Conservation (phyloP, 2,888 invertebrate genomes). For the Drosophila maculinotata region DNA sequence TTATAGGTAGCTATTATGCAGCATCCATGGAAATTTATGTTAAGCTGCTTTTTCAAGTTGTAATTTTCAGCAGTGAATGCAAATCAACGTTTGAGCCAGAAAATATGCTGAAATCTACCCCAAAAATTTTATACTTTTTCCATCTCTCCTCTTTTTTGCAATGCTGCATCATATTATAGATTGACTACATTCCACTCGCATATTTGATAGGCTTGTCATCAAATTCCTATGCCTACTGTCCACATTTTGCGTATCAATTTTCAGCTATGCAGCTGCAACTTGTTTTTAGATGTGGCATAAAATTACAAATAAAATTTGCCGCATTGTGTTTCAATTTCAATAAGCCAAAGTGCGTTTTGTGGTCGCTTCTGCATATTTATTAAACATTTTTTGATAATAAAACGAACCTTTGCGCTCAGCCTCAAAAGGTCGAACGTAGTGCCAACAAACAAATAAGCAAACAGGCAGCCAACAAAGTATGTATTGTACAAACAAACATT, state of each 20-base stretch:
- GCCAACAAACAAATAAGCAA: conserved; percentile 5
- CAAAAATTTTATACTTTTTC: conserved; percentile 16
- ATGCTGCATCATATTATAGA: conserved; percentile 1
- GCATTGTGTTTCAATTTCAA: conserved; percentile 60
- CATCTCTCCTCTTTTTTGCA: neutral
- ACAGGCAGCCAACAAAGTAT: conserved; percentile 16
- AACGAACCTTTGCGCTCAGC: conserved; percentile 15
- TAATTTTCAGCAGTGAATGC: conserved; percentile 51
- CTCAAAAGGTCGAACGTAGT: conserved; percentile 5
- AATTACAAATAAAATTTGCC: conserved; percentile 36
- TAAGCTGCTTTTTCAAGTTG: conserved; percentile 58
- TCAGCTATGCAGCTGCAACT: conserved; percentile 5
- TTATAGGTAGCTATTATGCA: conserved; percentile 31
- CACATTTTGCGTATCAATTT: neutral
- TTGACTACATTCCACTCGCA: neutral
- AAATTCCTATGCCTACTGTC: neutral
- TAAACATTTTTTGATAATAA: conserved; percentile 57
- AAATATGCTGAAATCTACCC: conserved; percentile 29
- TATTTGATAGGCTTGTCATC: neutral
- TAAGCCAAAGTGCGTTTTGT: conserved; percentile 75
- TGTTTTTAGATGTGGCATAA: conserved; percentile 1
- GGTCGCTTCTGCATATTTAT: conserved; percentile 60
- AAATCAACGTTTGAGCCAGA: conserved; percentile 38
- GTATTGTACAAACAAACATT: conserved; percentile 62
- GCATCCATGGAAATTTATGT: conserved; percentile 54